Base-by-base conservation (phyloP, 2,888 invertebrate species). In the Rhamnusium bicolor region DNA sequence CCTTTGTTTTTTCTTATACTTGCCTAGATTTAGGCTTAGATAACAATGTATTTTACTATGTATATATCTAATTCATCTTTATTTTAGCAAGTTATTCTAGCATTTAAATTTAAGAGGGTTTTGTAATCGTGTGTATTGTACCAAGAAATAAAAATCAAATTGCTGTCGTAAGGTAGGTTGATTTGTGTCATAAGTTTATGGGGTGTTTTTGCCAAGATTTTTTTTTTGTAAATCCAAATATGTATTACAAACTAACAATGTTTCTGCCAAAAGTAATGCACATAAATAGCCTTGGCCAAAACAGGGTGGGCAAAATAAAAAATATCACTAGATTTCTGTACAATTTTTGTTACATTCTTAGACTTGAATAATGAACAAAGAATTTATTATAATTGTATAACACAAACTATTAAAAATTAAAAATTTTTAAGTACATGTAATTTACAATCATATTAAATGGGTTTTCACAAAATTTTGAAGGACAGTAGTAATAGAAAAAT, bases 131-230 rank as follows among this genome's bases (percentile, higher is more conserved):
- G 32, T 29, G 18, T 16, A 56, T 24, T 56, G 58, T 29, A 16
- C 29, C 27, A 58, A 12, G 54, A 54, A 54, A n/a, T 21, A 58
- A 58, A 32, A 27, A 7, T 32, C n/a, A 40, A 2, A 40, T 27
- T 58, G 29, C 58, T 58, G 58, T 58, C 32, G 6, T 16, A 58
- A 58, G 58, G 58, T 58, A 58, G 58, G 58, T 58, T 58, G 58
- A 58, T 32, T 58, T 58, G 14, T 27, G n/a, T 16, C 6, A 16
- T 18, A 19, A 19, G 4, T 10, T 18, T 40, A n/a, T 40, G 2
- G n/a, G 40, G 19, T 51, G 19, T 51, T 51, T 19, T 51, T 51
- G 51, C 51, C 16, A 51, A 51, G 51, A 19, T 51, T 40, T 40
- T 32, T 12, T 40, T 32, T 32, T 6, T n/a, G n/a, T n/a, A 40